These are phyloP conservation scores for Holocentrus rufus DNA, from an alignment of 2,797 vertebrate genomes.

Conservation along the genomic window DNA sequence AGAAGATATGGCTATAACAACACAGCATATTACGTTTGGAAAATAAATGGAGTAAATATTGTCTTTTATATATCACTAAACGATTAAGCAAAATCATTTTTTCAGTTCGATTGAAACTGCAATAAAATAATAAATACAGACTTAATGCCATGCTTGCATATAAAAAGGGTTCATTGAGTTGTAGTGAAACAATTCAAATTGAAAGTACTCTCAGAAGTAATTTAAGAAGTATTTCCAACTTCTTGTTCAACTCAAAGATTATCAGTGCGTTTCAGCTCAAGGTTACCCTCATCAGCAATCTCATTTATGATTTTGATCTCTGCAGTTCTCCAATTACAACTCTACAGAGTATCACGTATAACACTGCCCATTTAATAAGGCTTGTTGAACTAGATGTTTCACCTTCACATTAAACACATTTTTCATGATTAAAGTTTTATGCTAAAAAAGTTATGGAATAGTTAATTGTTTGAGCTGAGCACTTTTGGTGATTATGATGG, in stretches of 20 bases:
- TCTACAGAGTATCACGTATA: too few species aligned
- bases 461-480: too few species aligned
- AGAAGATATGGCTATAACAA: slow-evolving; percentile 45
- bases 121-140: slow-evolving; percentile 57
- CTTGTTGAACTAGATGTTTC: too few species aligned
- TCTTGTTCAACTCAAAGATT: neutral
- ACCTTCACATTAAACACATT: too few species aligned
- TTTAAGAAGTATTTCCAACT: neutral
- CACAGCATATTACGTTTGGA: slow-evolving; percentile 38
- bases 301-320: neutral
- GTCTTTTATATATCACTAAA: slow-evolving; percentile 44
- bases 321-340: too few species aligned
- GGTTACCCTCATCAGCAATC: slow-evolving; percentile 35
- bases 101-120: slow-evolving; percentile 41
- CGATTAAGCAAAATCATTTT: slow-evolving; percentile 53
- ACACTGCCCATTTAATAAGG: too few species aligned
- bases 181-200: slow-evolving; percentile 2
- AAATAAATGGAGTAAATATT: slow-evolving; percentile 46
- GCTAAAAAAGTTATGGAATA: too few species aligned
- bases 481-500: too few species aligned
- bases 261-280: neutral
- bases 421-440: too few species aligned
- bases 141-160: slow-evolving; percentile 25
- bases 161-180: slow-evolving; percentile 55
- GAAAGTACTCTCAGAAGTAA: neutral